Conservation (phyloP, 2,797 vertebrate genomes). For the Semotilus atromaculatus region DNA sequence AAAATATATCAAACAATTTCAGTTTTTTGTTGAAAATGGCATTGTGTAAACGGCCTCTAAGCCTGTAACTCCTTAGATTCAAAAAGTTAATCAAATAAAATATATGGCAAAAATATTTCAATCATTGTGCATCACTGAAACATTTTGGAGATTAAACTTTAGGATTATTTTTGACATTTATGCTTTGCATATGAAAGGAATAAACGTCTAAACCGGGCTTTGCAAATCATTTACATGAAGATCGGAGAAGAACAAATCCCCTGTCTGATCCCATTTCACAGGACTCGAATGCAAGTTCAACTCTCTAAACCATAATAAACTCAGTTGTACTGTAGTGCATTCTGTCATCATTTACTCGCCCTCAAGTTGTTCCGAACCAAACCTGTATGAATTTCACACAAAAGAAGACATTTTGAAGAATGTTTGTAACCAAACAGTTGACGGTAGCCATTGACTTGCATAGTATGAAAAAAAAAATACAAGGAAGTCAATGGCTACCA, state of each 20-base stretch:
- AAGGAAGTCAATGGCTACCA: too few relatives aligned
- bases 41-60: too few relatives aligned
- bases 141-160: not conserved
- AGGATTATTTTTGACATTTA: not conserved
- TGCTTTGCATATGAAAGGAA: constrained; percentile 11
- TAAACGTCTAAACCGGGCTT: not conserved
- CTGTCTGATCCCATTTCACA: not conserved
- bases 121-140: not conserved
- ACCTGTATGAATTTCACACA: too few relatives aligned
- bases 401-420: too few relatives aligned
- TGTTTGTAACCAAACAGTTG: too few relatives aligned
- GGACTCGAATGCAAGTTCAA: constrained; percentile 56
- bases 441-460: too few relatives aligned
- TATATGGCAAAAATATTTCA: not conserved
- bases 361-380: too few relatives aligned
- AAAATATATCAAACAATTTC: not conserved
- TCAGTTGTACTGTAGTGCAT: not conserved
- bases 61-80: not conserved
- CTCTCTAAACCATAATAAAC: not conserved
- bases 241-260: not conserved
- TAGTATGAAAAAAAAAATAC: too few relatives aligned
- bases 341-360: too few relatives aligned
- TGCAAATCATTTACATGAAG: constrained; percentile 31
- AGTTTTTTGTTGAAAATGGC: not conserved
- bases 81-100: not conserved